These are phyloP conservation scores for Lepilemur septentrionalis DNA, from an alignment of 2,797 vertebrate genomes.

Conservation along the genomic window DNA sequence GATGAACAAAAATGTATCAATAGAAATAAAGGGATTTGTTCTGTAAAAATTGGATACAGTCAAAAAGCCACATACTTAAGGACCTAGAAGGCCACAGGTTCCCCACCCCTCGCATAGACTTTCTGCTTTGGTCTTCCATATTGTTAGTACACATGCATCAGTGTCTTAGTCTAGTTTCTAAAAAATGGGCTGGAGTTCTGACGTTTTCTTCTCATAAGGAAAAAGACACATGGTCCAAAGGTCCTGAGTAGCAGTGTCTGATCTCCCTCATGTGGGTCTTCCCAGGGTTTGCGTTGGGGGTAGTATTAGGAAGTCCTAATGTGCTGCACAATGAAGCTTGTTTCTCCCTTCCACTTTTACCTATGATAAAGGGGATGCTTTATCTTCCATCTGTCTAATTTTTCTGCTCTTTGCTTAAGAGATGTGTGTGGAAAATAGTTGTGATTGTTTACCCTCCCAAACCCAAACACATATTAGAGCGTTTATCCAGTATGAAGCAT, in stretches of 20 bases:
- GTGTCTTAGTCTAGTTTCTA: neutral
- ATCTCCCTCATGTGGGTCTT: neutral
- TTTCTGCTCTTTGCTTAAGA: neutral
- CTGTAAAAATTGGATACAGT: no score
- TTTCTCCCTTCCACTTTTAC: neutral
- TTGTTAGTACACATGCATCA: neutral
- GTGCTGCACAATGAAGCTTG: neutral
- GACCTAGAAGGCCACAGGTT: no score
- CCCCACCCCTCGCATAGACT: accelerated
- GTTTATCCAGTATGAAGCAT: neutral
- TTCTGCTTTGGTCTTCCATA: neutral
- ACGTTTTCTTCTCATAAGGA: neutral
- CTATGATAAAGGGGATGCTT: neutral
- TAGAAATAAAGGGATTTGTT: no score
- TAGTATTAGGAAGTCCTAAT: neutral
- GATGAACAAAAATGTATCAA: no score
- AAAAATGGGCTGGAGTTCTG: neutral
- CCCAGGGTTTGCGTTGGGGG: neutral
- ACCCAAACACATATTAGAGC: neutral
- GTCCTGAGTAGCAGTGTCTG: neutral
- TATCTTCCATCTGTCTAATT: neutral
- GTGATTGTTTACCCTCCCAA: neutral
- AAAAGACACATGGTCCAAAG: neutral
- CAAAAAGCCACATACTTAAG: no score
- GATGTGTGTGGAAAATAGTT: neutral